Conservation (phyloP, 2,888 invertebrate genomes). For the Philereme transversata region DNA sequence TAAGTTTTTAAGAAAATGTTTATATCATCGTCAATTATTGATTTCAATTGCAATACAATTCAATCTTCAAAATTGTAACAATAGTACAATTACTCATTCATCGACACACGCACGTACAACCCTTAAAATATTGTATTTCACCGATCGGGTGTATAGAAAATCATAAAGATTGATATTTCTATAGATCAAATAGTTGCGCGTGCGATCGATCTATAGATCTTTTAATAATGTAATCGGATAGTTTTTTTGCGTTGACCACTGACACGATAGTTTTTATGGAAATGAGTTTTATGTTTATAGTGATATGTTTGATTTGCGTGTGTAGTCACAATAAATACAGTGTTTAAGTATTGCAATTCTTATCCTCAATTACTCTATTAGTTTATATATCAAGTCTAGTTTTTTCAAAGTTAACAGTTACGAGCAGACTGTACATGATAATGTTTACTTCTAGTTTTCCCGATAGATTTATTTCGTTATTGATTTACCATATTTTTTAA, state of each 20-base stretch:
- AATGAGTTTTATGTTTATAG: background rate
- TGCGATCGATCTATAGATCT: constrained; percentile 68
- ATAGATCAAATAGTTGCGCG: constrained; percentile 64
- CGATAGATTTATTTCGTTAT: too few relatives aligned
- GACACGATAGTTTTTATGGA: constrained; percentile 8
- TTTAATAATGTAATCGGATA: constrained; percentile 60
- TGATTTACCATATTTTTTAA: too few relatives aligned
- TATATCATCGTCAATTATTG: background rate
- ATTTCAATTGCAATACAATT: constrained; percentile 9
- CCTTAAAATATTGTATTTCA: constrained; percentile 78
- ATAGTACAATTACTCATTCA: constrained; percentile 54
- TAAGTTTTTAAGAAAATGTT: background rate
- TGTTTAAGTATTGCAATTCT: too few relatives aligned
- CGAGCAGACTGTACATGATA: too few relatives aligned
- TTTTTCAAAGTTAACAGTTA: too few relatives aligned
- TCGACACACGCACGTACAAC: constrained; percentile 48
- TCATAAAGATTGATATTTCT: constrained; percentile 66
- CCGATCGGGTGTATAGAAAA: constrained; percentile 50
- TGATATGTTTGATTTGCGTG: background rate
- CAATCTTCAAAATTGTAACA: constrained; percentile 40
- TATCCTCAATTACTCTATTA: too few relatives aligned
- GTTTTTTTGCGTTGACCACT: constrained; percentile 63
- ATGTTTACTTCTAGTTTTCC: too few relatives aligned
- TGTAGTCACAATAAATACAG: too few relatives aligned
- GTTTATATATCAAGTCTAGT: too few relatives aligned